phyloP scores from a whole-genome alignment of 2,797 vertebrate species.

The Hypotaenidia philippensis region DNA sequence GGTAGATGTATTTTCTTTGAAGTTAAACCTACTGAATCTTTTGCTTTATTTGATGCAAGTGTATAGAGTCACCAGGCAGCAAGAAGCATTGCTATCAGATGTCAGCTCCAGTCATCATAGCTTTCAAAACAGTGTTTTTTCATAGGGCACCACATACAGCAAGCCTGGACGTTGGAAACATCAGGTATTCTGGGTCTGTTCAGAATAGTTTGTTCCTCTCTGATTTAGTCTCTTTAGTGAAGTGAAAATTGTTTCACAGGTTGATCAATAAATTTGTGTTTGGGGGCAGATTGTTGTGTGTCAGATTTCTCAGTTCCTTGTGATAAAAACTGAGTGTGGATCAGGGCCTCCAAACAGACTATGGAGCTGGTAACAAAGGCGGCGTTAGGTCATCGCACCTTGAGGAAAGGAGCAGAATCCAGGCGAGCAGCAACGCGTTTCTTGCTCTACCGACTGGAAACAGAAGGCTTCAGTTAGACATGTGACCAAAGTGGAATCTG shows the following conservation, averaged over 20 bases:
- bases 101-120: neutral
- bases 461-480: neutral
- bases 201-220: neutral
- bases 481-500: neutral
- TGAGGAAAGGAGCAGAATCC: neutral
- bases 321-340: neutral
- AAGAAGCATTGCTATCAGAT: neutral
- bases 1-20: neutral
- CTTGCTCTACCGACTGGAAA: neutral
- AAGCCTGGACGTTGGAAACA: neutral
- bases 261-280: neutral
- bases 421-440: neutral
- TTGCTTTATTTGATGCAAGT: neutral
- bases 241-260: neutral
- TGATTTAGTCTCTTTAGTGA: neutral
- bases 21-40: neutral
- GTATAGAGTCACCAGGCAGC: neutral
- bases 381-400: rapidly evolving
- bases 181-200: neutral
- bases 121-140: neutral
- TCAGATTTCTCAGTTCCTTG: neutral
- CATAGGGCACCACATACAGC: neutral
- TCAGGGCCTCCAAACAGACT: neutral
- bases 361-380: neutral
- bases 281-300: neutral